Conservation (phyloP, 2,888 invertebrate genomes). For the Cryptus armator region DNA sequence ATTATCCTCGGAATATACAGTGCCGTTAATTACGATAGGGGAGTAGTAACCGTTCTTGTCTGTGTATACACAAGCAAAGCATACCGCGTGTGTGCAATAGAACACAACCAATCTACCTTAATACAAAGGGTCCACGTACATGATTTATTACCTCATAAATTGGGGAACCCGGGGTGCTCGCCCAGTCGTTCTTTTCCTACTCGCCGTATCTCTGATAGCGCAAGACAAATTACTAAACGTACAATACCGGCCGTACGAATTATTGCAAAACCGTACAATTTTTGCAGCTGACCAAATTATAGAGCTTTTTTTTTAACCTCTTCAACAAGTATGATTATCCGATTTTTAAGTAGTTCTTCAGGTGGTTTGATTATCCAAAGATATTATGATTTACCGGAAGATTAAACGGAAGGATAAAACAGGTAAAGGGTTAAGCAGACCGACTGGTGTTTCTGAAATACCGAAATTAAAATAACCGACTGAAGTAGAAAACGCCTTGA, state of each 20-base stretch:
- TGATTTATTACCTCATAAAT: slow-evolving; percentile 83
- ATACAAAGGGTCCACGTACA: slow-evolving; percentile 78
- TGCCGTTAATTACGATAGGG: slow-evolving; percentile 79
- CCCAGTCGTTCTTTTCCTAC: slow-evolving; percentile 58
- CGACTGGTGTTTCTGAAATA: background rate
- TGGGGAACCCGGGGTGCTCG: slow-evolving; percentile 63
- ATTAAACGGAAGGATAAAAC: background rate
- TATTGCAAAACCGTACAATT: slow-evolving; percentile 36
- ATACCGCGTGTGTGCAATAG: slow-evolving; percentile 74
- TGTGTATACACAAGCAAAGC: slow-evolving; percentile 54
- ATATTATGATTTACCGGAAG: slow-evolving; percentile 44
- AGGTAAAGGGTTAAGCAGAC: background rate
- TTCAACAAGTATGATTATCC: background rate
- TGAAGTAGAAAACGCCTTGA: background rate
- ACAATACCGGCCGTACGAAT: slow-evolving; percentile 34
- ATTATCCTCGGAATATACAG: slow-evolving; percentile 84
- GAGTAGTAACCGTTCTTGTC: slow-evolving; percentile 63
- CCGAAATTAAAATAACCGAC: background rate
- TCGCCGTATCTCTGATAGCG: slow-evolving; percentile 62
- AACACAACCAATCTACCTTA: slow-evolving; percentile 83
- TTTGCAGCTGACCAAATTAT: background rate
- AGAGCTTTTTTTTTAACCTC: background rate
- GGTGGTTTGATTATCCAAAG: background rate
- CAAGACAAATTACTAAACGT: slow-evolving; percentile 62
- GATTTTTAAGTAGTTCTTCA: background rate